These are phyloP conservation scores for Tanypteryx hageni DNA, from an alignment of 2,888 invertebrate species.

Conservation along the genomic window DNA sequence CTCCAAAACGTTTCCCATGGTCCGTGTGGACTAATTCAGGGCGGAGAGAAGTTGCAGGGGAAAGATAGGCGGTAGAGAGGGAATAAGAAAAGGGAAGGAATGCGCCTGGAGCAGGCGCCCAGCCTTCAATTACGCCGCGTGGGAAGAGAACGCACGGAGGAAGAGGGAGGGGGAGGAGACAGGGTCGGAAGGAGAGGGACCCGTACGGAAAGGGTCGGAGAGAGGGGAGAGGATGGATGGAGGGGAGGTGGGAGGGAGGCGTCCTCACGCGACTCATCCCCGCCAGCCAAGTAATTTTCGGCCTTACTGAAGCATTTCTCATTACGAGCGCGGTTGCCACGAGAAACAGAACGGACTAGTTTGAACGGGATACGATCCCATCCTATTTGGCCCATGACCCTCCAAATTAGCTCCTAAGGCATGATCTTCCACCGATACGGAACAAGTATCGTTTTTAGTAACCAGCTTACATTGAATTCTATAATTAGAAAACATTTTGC, in stretches of 20 bases:
- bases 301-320: not conserved
- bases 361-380: no score
- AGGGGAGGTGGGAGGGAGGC: not conserved
- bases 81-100: constrained; percentile 13
- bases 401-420: no score
- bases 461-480: no score
- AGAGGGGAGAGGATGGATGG: not conserved
- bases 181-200: not conserved
- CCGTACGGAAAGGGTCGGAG: not conserved
- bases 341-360: not conserved
- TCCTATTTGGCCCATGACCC: no score
- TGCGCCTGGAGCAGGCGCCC: constrained; percentile 9
- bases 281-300: constrained; percentile 18
- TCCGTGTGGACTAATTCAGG: no score
- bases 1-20: no score
- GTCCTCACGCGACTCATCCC: constrained; percentile 17
- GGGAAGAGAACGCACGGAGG: not conserved
- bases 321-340: not conserved
- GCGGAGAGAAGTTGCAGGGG: not conserved
- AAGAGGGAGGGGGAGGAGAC: not conserved
- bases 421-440: no score
- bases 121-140: constrained; percentile 33
- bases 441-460: no score
- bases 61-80: not conserved
- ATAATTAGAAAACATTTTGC: no score